Conservation (phyloP, 2,113 vertebrate species). For the Thinocorus orbignyianus region DNA sequence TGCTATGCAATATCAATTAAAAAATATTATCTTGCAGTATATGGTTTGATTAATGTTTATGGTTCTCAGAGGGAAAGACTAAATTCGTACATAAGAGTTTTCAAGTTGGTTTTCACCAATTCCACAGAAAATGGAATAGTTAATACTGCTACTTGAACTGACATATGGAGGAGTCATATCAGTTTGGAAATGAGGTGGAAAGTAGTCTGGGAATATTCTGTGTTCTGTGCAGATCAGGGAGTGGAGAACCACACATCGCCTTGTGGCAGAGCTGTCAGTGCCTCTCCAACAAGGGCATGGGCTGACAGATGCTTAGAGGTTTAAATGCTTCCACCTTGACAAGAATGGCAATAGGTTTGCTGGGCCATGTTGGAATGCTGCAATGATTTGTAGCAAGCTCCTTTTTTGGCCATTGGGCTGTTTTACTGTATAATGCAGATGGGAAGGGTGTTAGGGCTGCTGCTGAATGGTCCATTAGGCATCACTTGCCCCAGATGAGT, state of each 20-base stretch:
- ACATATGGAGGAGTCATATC: neutral
- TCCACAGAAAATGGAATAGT: conserved; percentile 16
- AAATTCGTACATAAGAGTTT: neutral
- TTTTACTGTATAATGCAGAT: neutral
- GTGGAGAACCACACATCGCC: neutral
- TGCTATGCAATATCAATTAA: neutral
- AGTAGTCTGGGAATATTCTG: neutral
- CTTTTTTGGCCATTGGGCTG: neutral
- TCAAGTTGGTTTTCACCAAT: neutral
- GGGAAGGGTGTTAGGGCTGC: neutral
- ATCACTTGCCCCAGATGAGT: neutral
- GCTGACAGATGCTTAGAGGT: neutral
- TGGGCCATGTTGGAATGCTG: neutral
- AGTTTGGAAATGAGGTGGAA: neutral
- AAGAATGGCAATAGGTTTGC: neutral
- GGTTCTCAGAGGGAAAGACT: neutral
- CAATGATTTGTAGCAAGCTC: neutral
- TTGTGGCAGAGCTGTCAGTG: neutral
- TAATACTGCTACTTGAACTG: neutral
- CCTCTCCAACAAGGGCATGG: neutral
- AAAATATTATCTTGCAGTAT: neutral
- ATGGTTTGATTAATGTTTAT: neutral
- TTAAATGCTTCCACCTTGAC: neutral
- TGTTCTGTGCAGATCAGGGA: neutral
- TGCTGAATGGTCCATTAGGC: neutral